These are phyloP conservation scores for Hyperoodon ampullatus DNA, from an alignment of 2,113 vertebrate species.

Conservation along the genomic window DNA sequence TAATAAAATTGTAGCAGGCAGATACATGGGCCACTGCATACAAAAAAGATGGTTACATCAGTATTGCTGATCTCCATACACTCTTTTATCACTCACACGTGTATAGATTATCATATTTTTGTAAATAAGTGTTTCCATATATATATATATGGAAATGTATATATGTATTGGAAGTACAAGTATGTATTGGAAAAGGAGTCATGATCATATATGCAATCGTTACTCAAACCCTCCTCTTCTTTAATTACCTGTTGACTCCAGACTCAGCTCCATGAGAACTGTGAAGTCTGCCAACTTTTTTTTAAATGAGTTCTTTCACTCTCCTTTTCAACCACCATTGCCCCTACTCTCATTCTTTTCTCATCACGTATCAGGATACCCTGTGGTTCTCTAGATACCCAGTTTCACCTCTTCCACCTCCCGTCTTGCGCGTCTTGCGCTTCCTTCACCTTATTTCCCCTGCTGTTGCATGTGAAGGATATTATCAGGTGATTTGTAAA, in stretches of 20 bases:
- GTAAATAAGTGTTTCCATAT: not conserved
- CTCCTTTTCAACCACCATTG: not conserved
- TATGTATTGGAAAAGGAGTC: not conserved
- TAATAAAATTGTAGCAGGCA: not conserved
- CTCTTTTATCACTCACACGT: not conserved
- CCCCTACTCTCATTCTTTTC: not conserved
- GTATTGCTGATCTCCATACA: not conserved
- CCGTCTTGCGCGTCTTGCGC: not conserved
- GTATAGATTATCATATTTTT: not conserved
- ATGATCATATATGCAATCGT: not conserved
- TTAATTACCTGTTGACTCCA: not conserved
- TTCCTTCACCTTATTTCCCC: not conserved
- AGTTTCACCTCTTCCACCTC: not conserved
- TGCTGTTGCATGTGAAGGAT: not conserved
- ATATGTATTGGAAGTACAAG: not conserved
- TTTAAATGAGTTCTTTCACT: not conserved
- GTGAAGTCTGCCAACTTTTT: not conserved
- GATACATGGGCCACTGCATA: not conserved
- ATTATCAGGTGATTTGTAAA: not conserved
- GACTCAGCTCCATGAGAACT: not conserved
- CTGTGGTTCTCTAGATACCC: not conserved
- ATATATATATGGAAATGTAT: not conserved
- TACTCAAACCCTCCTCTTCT: not conserved
- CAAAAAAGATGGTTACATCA: not conserved
- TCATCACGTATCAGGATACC: not conserved